A percentile compares a stretch with the other conserved stretches of the same genome.
Evolutionary conservation across 2,113 vertebrate species (phyloP).

Genomic region (Lampris megalopsis): DNA sequence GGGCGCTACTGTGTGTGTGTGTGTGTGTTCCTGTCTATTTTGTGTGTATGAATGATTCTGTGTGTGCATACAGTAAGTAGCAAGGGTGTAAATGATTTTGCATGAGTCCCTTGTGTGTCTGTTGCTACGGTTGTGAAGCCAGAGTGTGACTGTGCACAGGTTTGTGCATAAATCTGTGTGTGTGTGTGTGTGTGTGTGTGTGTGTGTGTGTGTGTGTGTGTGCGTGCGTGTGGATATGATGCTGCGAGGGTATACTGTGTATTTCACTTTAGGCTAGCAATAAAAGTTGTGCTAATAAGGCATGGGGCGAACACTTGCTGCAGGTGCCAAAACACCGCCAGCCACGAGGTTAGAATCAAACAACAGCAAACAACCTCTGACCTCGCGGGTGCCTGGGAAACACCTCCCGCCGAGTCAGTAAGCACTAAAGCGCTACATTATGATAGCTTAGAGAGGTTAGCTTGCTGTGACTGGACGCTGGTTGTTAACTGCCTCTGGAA

Average conservation of each 20-base stretch:
- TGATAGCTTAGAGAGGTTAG: slow-evolving; percentile 20
- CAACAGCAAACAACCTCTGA: slow-evolving; percentile 60
- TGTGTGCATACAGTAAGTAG: slow-evolving; percentile 35
- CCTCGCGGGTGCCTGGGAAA: slow-evolving; percentile 41
- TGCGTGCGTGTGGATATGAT: background rate
- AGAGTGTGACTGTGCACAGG: background rate
- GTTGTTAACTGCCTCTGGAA: slow-evolving; percentile 14
- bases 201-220: slow-evolving; percentile 31
- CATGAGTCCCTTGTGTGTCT: background rate
- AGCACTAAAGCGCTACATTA: slow-evolving; percentile 27
- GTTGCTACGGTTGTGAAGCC: background rate
- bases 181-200: slow-evolving; percentile 6
- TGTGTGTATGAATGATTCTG: slow-evolving; percentile 58
- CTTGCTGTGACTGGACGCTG: background rate
- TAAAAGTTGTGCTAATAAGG: slow-evolving; percentile 63
- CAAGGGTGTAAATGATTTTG: slow-evolving; percentile 27
- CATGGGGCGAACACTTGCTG: slow-evolving; percentile 62
- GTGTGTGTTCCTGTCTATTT: slow-evolving; percentile 15
- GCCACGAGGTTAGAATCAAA: slow-evolving; percentile 50
- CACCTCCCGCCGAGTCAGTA: slow-evolving; percentile 40
- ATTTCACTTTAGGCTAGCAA: slow-evolving; percentile 32
- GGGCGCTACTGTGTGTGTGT: slow-evolving; percentile 58
- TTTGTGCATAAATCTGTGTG: background rate
- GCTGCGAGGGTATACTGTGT: slow-evolving; percentile 38
- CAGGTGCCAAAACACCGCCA: slow-evolving; percentile 70